Base-by-base conservation (phyloP, 2,113 vertebrate genomes). In the Setophaga kirtlandii region DNA sequence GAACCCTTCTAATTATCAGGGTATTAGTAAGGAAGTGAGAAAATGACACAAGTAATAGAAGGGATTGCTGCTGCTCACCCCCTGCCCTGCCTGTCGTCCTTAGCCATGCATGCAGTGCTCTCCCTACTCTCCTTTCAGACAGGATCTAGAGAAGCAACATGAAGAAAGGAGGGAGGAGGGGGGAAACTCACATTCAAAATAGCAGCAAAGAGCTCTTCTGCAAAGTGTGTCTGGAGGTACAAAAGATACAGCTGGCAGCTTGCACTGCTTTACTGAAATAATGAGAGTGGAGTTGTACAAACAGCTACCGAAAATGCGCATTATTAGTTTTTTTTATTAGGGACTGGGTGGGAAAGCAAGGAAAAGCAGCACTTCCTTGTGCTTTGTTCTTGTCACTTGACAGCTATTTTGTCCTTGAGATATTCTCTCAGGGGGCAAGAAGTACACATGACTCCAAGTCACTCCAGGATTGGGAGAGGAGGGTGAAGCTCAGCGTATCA, bases 381-480 rank as follows among this genome's bases (percentile, higher is more conserved):
- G 35, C 83, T 94, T 88, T 92, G 41, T 86, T 88, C 68, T 90
- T 83, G 79, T 86, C 73, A 65, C 77, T 94, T 94, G 80, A 80
- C 74, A 81, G 81, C 30, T 76, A 89, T 80, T 89, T 74, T 94
- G 79, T 89, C 95, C 92, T 96, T 96, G 91, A 96, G 92, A 80
- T 60, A 56, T 33, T 82, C 62, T 94, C 71, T 71, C 58, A 47
- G 77, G 69, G 55, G 47, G 33, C 41, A 50, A 75, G 67, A 60
- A 84, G 62, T 56, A 59, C 52, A 60, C 14, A 9, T 3, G 6
- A n/a, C 81, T 95, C 46, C 85, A 46, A 67, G 85, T 62, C 69
- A n/a, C 56, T 69, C 23, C 31, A 35, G 59, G n/a, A 37, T 4
- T 39, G 21, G 39, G 39, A 87, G 74, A 94, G 41, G 23, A 94